A percentile compares a stretch with the other conserved stretches of the same genome.
These are phyloP conservation scores for Dendroctonus valens DNA, from an alignment of 1,140 invertebrate genomes.

Conservation along the genomic window DNA sequence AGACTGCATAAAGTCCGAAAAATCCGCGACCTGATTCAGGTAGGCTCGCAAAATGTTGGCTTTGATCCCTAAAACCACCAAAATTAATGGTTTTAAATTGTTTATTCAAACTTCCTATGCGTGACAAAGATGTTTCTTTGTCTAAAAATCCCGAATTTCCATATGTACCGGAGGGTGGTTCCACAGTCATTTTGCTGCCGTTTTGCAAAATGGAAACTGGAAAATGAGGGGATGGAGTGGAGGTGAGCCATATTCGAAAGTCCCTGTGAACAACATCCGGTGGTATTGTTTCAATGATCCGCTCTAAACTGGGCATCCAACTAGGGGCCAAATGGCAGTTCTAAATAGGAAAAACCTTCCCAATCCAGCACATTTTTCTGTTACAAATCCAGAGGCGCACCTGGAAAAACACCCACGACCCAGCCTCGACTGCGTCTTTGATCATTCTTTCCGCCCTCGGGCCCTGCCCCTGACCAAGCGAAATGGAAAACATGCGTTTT, in stretches of 20 bases:
- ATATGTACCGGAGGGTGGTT: slow-evolving; percentile 62
- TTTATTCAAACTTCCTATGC: background rate
- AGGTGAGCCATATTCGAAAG: slow-evolving; percentile 74
- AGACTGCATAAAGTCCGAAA: slow-evolving; percentile 57
- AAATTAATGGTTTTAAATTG: background rate
- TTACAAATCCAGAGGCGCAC: no score
- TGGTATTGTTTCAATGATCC: slow-evolving; percentile 57
- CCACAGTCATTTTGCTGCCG: slow-evolving; percentile 71
- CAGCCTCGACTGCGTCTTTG: slow-evolving; percentile 57
- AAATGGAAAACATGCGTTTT: slow-evolving; percentile 63
- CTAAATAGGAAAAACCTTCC: slow-evolving; percentile 44
- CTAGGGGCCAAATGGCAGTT: slow-evolving; percentile 74
- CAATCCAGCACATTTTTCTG: background rate
- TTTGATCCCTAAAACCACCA: slow-evolving; percentile 46
- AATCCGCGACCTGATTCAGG: slow-evolving; percentile 53
- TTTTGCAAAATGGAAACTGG: slow-evolving; percentile 71
- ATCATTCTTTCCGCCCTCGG: slow-evolving; percentile 65
- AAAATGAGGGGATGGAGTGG: slow-evolving; percentile 64
- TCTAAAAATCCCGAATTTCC: no score
- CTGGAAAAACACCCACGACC: slow-evolving; percentile 49
- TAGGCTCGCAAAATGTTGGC: slow-evolving; percentile 68
- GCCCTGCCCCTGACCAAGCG: slow-evolving; percentile 71
- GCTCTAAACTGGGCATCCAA: slow-evolving; percentile 66
- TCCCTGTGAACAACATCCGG: slow-evolving; percentile 56
- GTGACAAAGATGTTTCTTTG: no score